A percentile compares a stretch with the other conserved stretches of the same genome.
Conservation (phyloP, 2,888 invertebrate species). For the Rosalia funebris region DNA sequence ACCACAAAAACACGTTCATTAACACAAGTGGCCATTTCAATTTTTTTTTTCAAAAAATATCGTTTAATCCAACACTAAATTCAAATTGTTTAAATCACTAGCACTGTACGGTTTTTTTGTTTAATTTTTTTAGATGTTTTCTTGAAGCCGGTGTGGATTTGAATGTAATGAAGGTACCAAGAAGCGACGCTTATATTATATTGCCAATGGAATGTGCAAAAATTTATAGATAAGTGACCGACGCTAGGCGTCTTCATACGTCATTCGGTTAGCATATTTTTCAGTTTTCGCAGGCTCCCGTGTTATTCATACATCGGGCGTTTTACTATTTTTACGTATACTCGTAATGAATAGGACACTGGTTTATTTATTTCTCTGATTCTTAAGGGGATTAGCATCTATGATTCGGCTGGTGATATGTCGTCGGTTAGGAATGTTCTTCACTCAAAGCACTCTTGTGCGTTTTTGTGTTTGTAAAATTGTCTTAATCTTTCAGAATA, state of each 20-base stretch:
- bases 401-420: no score
- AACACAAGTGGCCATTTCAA: slow-evolving; percentile 45
- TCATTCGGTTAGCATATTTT: slow-evolving; percentile 46
- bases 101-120: background rate
- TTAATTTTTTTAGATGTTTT: slow-evolving; percentile 25
- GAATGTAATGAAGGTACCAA: slow-evolving; percentile 35
- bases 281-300: slow-evolving; percentile 32
- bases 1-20: slow-evolving; percentile 48
- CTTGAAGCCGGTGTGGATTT: slow-evolving; percentile 29
- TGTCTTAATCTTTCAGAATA: no score
- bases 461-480: no score
- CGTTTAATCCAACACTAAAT: slow-evolving; percentile 6
- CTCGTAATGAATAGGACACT: slow-evolving; percentile 3
- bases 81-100: slow-evolving; percentile 2
- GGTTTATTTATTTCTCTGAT: slow-evolving; percentile 8
- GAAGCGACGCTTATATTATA: slow-evolving; percentile 52
- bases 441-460: no score
- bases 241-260: slow-evolving; percentile 53
- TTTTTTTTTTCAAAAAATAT: slow-evolving; percentile 3
- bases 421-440: no score
- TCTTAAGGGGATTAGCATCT: slow-evolving; percentile 3
- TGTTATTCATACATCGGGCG: slow-evolving; percentile 31
- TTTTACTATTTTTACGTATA: slow-evolving; percentile 26
- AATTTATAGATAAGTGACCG: slow-evolving; percentile 56
- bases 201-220: slow-evolving; percentile 52